Evolutionary conservation across 2,888 invertebrate species (phyloP), one percentile per base, ranked within the genome.

Genomic region (Aricia artaxerxes): DNA sequence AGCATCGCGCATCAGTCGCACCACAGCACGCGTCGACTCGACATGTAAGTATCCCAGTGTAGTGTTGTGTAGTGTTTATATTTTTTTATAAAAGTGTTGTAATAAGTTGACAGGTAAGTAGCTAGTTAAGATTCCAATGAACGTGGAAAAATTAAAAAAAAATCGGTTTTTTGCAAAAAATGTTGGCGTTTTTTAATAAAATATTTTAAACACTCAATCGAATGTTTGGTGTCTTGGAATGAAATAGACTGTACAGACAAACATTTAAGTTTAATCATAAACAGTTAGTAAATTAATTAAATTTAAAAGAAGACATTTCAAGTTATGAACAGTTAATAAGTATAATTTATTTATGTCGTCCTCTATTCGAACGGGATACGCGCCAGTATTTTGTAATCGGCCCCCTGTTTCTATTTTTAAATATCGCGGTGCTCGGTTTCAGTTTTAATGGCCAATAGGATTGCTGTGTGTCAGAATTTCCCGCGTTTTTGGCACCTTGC

Each of bases 11-110:
- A 91, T 91, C 94, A 94, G 94, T 94, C 94, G 94, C 94, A 92
- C 91, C 93, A 93, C 93, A 94, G 94, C 93, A 87, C 91, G 93
- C 94, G 94, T 92, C 94, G 94, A 94, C 94, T 94, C 94, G 92
- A 94, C 92, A 94, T 94, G 94, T 94, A 94, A 94, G 94, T 94
- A 94, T 86, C 87, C 77, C 87, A 89, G 91, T 91, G 91, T 86
- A 83, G 86, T 89, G 91, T 92, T 91, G 90, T 88, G 88, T 85
- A 89, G 89, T 90, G 89, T 84, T 87, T 86, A 87, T 88, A 44
- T 88, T 89, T 85, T 35, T 85, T 82, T 31, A 79, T 81, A 78
- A 69, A 81, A 78, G 82, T 82, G 82, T 73, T 57, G 31, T 31
- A 76, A 31, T 31, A 44, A 79, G 24, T 40, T 73, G 53, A 57